Evolutionary conservation across 30 jellyfish, hydroid and myxozoan species (phyloP).

Genomic region (Aurelia aurita): DNA sequence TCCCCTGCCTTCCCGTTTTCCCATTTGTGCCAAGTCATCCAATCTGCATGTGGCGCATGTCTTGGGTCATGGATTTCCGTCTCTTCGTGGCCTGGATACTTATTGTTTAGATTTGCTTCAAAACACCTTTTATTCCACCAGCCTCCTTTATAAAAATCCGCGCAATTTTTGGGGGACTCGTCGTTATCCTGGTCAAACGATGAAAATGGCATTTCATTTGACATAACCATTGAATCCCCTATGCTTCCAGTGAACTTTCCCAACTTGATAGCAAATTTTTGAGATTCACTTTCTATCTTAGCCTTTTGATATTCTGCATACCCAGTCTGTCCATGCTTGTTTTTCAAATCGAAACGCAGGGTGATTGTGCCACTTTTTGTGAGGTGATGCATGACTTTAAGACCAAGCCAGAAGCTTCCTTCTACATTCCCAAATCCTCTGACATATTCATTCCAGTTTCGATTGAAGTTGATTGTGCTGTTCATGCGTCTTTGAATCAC

Average conservation of each 20-base stretch:
- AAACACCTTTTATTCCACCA: conserved; percentile 7
- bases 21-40: conserved; percentile 1
- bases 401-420: too few species aligned
- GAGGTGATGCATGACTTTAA: neutral
- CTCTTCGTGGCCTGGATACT: neutral
- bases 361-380: neutral
- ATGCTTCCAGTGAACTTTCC: neutral
- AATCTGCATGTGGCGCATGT: neutral
- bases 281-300: neutral
- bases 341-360: neutral
- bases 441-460: too few species aligned
- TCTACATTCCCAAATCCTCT: too few species aligned
- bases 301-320: neutral
- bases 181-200: conserved; percentile 6
- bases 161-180: neutral
- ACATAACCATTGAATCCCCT: neutral
- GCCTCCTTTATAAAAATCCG: conserved; percentile 1
- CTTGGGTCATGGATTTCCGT: neutral
- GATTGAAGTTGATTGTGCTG: too few species aligned
- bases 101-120: neutral
- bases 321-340: neutral
- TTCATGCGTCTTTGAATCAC: too few species aligned
- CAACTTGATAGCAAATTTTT: neutral
- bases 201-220: neutral
- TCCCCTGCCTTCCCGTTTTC: neutral